phyloP scores from a whole-genome alignment of 1,140 invertebrate genomes.

The Epicauta chinensis region DNA sequence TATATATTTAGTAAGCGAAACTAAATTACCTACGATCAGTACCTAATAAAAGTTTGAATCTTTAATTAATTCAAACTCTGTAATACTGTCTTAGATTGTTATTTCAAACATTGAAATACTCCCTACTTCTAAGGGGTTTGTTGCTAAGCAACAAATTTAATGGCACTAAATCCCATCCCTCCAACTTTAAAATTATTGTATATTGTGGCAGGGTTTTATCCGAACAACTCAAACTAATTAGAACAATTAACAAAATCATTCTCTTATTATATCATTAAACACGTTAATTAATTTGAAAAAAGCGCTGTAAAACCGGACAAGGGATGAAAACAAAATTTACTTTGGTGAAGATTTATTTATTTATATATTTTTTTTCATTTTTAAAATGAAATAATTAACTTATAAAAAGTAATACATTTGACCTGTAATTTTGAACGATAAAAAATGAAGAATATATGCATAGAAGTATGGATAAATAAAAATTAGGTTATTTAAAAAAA shows the following conservation, averaged over 20 bases:
- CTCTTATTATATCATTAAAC: constrained; percentile 5
- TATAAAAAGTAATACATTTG: constrained; percentile 16
- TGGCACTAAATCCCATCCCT: constrained; percentile 7
- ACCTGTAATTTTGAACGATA: constrained; percentile 5
- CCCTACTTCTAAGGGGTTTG: constrained; percentile 3
- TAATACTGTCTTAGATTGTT: constrained; percentile 5
- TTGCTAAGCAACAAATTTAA: constrained; percentile 14
- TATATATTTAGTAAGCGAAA: too few species aligned
- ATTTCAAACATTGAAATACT: constrained; percentile 4
- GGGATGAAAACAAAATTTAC: neutral
- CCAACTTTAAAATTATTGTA: constrained; percentile 1
- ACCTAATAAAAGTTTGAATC: too few species aligned
- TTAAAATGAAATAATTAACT: neutral
- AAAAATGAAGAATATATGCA: too few species aligned
- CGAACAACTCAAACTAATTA: constrained; percentile 11
- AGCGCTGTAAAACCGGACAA: neutral
- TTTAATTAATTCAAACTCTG: constrained; percentile 11
- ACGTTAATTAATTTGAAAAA: constrained; percentile 10
- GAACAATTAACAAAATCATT: constrained; percentile 12
- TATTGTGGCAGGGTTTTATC: constrained; percentile 8
- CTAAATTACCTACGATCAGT: too few species aligned
- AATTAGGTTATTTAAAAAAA: too few species aligned
- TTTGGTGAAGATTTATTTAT: constrained; percentile 8
- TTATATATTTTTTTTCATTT: constrained; percentile 4
- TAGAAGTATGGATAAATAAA: too few species aligned